phyloP scores from a whole-genome alignment of 2,888 invertebrate species.

The Drosophila peninsularis region DNA sequence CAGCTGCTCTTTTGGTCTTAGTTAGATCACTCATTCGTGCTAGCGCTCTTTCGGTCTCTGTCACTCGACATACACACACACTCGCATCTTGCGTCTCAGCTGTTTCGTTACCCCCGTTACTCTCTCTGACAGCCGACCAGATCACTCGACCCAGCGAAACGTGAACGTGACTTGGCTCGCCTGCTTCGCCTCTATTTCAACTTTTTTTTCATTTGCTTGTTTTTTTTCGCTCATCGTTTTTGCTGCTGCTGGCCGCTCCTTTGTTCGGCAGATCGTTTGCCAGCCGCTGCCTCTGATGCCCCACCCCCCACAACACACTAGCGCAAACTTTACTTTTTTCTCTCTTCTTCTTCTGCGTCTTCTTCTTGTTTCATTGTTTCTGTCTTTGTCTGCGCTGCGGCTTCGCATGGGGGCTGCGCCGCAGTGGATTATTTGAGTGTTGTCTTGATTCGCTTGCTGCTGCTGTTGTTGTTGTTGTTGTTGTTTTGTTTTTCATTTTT shows the following conservation, averaged over 20 bases:
- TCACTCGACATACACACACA: slow-evolving; percentile 2
- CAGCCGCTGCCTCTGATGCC: slow-evolving; percentile 22
- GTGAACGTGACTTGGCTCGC: slow-evolving; percentile 70
- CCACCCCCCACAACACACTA: slow-evolving; percentile 9
- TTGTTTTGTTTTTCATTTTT: slow-evolving; percentile 39
- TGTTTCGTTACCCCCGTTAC: slow-evolving; percentile 28
- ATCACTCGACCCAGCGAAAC: slow-evolving; percentile 61
- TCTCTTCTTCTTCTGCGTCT: slow-evolving; percentile 5
- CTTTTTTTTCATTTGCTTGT: slow-evolving; percentile 25
- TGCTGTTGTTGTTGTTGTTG: slow-evolving; percentile 17
- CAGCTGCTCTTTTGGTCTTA: slow-evolving; percentile 16
- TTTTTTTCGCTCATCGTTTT: slow-evolving; percentile 23
- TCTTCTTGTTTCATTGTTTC: slow-evolving; percentile 36
- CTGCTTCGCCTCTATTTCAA: slow-evolving; percentile 41
- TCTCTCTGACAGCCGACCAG: slow-evolving; percentile 11
- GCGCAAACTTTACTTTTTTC: slow-evolving; percentile 43
- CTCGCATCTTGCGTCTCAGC: slow-evolving; percentile 21
- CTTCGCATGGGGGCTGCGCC: slow-evolving; percentile 56
- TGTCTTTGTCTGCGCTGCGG: slow-evolving; percentile 36
- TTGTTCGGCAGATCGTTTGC: slow-evolving; percentile 54
- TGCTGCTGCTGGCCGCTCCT: slow-evolving; percentile 44
- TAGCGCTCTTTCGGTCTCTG: not conserved
- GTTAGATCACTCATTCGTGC: slow-evolving; percentile 16
- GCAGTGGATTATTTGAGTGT: slow-evolving; percentile 35
- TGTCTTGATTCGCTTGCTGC: slow-evolving; percentile 40